These are phyloP conservation scores for Calypte anna DNA, from an alignment of 2,113 vertebrate species.

Conservation along the genomic window DNA sequence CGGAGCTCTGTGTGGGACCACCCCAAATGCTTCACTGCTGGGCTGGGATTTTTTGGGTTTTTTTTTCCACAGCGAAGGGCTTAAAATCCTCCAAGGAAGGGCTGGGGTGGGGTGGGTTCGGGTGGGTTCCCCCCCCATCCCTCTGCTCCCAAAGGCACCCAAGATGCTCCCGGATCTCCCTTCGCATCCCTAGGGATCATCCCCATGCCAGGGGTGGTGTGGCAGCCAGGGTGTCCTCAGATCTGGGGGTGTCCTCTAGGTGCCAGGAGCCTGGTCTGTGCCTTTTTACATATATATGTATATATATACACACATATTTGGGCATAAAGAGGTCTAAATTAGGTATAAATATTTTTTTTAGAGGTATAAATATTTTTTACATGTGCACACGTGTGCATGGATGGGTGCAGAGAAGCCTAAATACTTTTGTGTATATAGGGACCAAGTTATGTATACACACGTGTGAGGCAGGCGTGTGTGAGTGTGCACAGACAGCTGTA, in stretches of 20 bases:
- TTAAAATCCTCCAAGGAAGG: neutral
- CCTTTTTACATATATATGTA: neutral
- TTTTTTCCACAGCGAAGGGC: fast-evolving
- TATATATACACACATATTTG: too few species aligned
- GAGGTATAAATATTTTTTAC: neutral
- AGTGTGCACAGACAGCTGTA: neutral
- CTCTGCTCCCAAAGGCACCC: fast-evolving
- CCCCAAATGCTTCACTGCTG: neutral
- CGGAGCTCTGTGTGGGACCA: neutral
- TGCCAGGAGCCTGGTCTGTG: neutral
- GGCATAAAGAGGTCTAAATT: too few species aligned
- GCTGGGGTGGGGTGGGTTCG: neutral
- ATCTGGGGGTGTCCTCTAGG: too few species aligned
- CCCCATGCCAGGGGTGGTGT: fast-evolving
- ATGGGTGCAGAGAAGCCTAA: neutral
- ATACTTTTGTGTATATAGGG: neutral
- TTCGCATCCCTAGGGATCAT: neutral
- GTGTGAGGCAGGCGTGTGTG: neutral
- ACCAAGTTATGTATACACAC: neutral
- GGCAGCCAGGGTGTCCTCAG: too few species aligned
- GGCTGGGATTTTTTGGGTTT: neutral
- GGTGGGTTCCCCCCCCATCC: fast-evolving
- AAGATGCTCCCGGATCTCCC: neutral
- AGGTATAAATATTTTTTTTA: too few species aligned
- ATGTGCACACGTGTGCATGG: neutral